Evolutionary conservation across 2,113 vertebrate genomes (phyloP).

Genomic region (Ptilorrhoa leucosticta): DNA sequence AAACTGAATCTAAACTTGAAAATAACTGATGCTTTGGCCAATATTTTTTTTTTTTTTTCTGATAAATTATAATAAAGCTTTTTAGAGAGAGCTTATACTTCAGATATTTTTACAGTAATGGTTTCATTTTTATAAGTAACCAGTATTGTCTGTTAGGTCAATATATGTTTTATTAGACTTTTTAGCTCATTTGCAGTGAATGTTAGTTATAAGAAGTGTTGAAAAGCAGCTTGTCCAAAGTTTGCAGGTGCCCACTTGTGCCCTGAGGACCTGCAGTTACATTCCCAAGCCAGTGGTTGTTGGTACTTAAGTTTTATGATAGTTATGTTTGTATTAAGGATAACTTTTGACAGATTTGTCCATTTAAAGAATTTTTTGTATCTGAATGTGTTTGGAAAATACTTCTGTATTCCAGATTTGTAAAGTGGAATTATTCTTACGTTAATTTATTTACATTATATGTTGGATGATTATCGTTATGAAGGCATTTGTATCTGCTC

Average conservation of each 20-base stretch:
- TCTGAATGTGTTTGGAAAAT: not conserved
- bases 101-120: not conserved
- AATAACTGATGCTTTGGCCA: not conserved
- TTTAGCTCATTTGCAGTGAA: not conserved
- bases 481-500: not conserved
- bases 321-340: not conserved
- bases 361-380: not conserved
- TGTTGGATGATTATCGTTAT: not conserved
- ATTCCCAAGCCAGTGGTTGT: not conserved
- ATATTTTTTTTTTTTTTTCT: not conserved
- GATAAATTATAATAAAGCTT: not conserved
- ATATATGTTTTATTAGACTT: not conserved
- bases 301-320: not conserved
- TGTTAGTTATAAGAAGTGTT: fast-evolving
- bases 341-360: not conserved
- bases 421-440: not conserved
- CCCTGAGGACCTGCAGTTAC: not conserved
- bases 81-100: not conserved
- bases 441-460: not conserved
- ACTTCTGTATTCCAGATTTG: not conserved
- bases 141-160: not conserved
- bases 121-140: not conserved
- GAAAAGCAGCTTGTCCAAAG: not conserved
- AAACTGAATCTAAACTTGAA: not conserved
- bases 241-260: not conserved